Percentiles rank a stretch among this genome's conserved stretches.
Evolutionary conservation across 1,140 invertebrate genomes (phyloP).

Genomic region (Gerris buenoi): DNA sequence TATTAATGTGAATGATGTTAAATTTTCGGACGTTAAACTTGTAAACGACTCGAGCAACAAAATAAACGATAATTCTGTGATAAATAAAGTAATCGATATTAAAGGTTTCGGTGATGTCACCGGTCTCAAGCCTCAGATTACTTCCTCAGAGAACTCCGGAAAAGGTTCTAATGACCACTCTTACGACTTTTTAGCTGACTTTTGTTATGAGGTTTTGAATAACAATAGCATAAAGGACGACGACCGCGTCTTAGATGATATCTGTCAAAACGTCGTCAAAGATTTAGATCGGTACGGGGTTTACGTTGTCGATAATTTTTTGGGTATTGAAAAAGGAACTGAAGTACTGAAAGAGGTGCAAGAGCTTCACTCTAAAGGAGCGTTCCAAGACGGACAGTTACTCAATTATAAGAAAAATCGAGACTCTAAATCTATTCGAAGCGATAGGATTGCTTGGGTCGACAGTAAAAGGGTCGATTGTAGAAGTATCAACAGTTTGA

Average conservation of each 20-base stretch:
- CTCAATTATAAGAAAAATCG: conserved; percentile 49
- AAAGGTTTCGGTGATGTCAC: no score
- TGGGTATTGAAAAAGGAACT: conserved; percentile 57
- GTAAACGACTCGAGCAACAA: no score
- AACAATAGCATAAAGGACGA: background rate
- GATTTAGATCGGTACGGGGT: conserved; percentile 78
- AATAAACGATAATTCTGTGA: no score
- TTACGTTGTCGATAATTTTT: conserved; percentile 81
- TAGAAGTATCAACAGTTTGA: conserved; percentile 63
- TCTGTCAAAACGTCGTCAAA: conserved; percentile 55
- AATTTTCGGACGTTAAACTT: no score
- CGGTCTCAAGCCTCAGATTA: no score
- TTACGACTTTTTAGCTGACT: background rate
- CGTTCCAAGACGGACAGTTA: conserved; percentile 71
- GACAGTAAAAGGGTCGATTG: conserved; percentile 68
- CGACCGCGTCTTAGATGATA: conserved; percentile 36
- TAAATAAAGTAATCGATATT: no score
- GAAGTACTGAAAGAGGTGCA: conserved; percentile 73
- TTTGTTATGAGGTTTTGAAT: background rate
- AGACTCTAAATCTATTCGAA: conserved; percentile 37
- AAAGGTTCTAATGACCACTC: no score
- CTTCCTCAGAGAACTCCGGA: no score
- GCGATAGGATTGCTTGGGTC: conserved; percentile 84
- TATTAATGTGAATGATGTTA: no score
- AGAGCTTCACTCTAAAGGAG: conserved; percentile 57